Evolutionary conservation across 2,888 invertebrate genomes (phyloP).

Genomic region (Acanthosepion lycidas): DNA sequence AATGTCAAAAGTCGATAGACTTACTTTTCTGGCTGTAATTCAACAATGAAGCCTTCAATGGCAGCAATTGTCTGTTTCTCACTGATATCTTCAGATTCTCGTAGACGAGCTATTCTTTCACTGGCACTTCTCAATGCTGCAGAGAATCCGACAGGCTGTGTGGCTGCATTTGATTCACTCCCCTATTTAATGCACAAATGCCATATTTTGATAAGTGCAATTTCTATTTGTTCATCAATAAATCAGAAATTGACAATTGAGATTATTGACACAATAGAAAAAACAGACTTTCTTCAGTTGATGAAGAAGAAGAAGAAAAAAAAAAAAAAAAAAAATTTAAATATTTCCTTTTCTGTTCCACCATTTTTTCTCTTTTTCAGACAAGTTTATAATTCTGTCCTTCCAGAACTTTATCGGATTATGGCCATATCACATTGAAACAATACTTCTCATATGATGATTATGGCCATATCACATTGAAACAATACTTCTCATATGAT

Average conservation of each 20-base stretch:
- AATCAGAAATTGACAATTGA: neutral
- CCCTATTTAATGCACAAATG: slow-evolving; percentile 60
- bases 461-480: neutral
- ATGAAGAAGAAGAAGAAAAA: too few relatives aligned
- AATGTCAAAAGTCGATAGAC: neutral
- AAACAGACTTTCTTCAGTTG: too few relatives aligned
- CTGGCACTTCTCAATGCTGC: slow-evolving; percentile 83
- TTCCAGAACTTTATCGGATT: too few relatives aligned
- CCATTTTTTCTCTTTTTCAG: too few relatives aligned
- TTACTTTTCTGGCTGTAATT: slow-evolving; percentile 78
- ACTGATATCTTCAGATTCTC: slow-evolving; percentile 78
- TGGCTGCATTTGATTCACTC: slow-evolving; percentile 78
- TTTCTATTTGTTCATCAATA: neutral
- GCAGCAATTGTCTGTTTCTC: slow-evolving; percentile 83
- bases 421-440: neutral
- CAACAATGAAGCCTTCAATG: slow-evolving; percentile 84
- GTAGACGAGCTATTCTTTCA: slow-evolving; percentile 81
- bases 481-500: neutral
- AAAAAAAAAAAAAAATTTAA: too few relatives aligned
- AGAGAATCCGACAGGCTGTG: slow-evolving; percentile 86
- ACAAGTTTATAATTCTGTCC: too few relatives aligned
- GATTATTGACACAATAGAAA: neutral
- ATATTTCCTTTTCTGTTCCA: too few relatives aligned
- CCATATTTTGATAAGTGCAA: neutral
- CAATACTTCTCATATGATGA: too few relatives aligned